Conservation (phyloP, 2,113 vertebrate species). For the Castor canadensis region DNA sequence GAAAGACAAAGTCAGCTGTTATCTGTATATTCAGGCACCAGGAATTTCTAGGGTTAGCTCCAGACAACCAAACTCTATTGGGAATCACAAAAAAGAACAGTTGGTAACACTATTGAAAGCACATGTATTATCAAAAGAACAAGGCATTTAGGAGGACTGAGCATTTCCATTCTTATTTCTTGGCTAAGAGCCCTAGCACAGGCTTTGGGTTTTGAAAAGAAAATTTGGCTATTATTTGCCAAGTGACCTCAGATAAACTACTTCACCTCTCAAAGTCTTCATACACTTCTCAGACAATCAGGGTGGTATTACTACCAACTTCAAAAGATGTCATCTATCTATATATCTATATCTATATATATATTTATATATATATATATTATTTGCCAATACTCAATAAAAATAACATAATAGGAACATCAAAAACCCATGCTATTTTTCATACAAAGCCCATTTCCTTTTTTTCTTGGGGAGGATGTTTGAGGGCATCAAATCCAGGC, state of each 20-base stretch:
- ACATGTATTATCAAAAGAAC: background rate
- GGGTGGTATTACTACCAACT: background rate
- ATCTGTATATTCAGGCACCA: background rate
- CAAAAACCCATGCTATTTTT: background rate
- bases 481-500: too few species aligned
- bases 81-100: background rate
- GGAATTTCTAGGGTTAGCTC: background rate
- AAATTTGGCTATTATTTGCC: background rate
- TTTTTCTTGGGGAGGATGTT: background rate
- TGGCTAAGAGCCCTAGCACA: background rate
- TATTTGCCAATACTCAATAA: background rate
- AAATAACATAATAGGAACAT: background rate
- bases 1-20: background rate
- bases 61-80: background rate
- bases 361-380: too few species aligned
- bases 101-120: conserved; percentile 10
- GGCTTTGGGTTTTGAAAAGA: background rate
- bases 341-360: background rate
- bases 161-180: background rate
- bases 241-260: background rate
- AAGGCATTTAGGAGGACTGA: background rate
- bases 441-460: background rate
- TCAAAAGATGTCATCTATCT: background rate
- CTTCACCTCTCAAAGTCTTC: background rate
- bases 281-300: background rate